Conservation (phyloP, 2,113 vertebrate species). For the Amazona vittata region DNA sequence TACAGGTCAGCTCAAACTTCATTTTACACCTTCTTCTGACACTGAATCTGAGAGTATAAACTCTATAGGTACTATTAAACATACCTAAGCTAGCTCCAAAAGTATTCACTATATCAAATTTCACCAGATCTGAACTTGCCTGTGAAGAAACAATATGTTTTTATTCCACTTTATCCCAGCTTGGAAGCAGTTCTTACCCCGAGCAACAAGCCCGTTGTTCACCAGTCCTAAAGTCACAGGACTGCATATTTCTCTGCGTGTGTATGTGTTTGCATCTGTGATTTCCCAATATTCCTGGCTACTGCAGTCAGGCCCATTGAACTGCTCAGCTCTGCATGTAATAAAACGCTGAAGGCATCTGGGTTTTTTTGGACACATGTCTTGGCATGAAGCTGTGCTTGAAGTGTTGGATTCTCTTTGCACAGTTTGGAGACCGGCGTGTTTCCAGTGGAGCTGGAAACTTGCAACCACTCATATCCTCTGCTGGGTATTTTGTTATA, state of each 20-base stretch:
- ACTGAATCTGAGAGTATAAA: background rate
- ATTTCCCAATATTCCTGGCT: conserved; percentile 67
- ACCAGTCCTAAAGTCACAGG: conserved; percentile 18
- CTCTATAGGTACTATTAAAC: background rate
- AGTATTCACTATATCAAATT: background rate
- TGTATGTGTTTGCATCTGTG: conserved; percentile 59
- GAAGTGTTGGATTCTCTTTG: conserved; percentile 63
- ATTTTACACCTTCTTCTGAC: background rate
- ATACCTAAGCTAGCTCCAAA: background rate
- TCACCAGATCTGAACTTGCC: background rate
- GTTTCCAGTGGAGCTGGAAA: conserved; percentile 71
- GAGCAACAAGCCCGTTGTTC: background rate
- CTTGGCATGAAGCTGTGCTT: conserved; percentile 60
- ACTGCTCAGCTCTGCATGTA: conserved; percentile 47
- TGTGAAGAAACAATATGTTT: background rate
- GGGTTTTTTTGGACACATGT: conserved; percentile 70
- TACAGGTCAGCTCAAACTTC: background rate
- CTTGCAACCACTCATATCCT: conserved; percentile 62
- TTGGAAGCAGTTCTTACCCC: background rate
- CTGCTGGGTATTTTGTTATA: conserved; percentile 63
- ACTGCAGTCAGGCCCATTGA: conserved; percentile 40
- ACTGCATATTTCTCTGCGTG: conserved; percentile 3
- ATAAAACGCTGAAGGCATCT: conserved; percentile 75
- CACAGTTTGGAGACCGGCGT: conserved; percentile 56
- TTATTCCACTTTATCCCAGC: background rate